phyloP scores from a whole-genome alignment of 2,113 vertebrate species.

The Heterocephalus glaber region DNA sequence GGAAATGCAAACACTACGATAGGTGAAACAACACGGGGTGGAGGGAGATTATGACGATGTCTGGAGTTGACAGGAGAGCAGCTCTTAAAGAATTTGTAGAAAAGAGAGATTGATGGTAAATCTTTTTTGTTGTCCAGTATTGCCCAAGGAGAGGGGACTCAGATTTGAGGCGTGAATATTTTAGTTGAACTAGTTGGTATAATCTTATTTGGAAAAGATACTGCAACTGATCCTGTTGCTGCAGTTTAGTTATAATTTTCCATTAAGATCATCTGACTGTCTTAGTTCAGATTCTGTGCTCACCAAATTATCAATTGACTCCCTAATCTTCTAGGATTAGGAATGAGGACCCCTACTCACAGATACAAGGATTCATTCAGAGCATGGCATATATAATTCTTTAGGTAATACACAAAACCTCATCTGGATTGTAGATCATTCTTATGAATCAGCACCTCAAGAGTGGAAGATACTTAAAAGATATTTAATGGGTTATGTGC shows the following conservation, averaged over 20 bases:
- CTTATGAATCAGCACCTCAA: slow-evolving; percentile 16
- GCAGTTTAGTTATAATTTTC: slow-evolving; percentile 19
- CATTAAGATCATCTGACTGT: slow-evolving; percentile 18
- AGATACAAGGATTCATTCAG: not conserved
- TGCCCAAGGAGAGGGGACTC: not conserved
- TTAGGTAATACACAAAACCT: not conserved
- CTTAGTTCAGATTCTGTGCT: slow-evolving; percentile 25
- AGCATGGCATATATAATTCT: not conserved
- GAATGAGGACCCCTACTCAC: not conserved
- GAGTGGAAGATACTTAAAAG: not conserved
- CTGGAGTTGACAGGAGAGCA: slow-evolving; percentile 31
- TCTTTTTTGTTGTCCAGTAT: not conserved
- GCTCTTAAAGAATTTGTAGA: slow-evolving; percentile 23
- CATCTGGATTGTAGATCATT: not conserved
- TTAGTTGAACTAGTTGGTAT: slow-evolving; percentile 41
- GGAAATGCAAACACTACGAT: slow-evolving; percentile 70
- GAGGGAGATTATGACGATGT: not conserved
- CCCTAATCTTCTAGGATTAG: not conserved
- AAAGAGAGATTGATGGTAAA: not conserved
- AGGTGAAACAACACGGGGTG: slow-evolving; percentile 24
- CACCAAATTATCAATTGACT: not conserved
- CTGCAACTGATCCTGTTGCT: not conserved
- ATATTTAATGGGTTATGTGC: not conserved
- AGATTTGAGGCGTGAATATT: slow-evolving; percentile 35
- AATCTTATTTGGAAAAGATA: slow-evolving; percentile 17